Conservation (phyloP, 2,888 invertebrate species). For the Neocrepidodera transversa region DNA sequence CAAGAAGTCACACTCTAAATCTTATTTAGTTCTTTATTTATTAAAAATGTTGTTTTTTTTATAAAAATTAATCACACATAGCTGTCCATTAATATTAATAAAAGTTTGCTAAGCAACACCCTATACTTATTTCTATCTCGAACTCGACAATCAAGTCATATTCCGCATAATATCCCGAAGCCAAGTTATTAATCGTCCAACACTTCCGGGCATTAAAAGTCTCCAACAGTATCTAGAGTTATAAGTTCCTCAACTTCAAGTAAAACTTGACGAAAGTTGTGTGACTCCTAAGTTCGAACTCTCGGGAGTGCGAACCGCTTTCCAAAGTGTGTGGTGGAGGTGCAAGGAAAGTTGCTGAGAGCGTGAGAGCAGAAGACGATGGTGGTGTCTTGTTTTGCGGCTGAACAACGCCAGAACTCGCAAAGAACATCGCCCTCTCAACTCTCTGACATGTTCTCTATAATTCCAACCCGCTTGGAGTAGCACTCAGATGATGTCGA, state of each 20-base stretch:
- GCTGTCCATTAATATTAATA: too few relatives aligned
- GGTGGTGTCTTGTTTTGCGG: conserved; percentile 60
- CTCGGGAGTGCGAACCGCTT: background rate
- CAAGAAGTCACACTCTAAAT: too few relatives aligned
- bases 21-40: too few relatives aligned
- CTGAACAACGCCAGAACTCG: conserved; percentile 59
- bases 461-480: background rate
- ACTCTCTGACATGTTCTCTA: conserved; percentile 33
- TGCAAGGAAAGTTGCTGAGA: conserved; percentile 37
- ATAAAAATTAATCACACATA: too few relatives aligned
- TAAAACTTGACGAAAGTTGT: conserved; percentile 9
- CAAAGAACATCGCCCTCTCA: conserved; percentile 53
- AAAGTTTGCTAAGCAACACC: too few relatives aligned
- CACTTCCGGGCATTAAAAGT: conserved; percentile 10
- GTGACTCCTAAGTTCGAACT: conserved; percentile 9
- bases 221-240: background rate
- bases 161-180: conserved; percentile 2
- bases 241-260: background rate
- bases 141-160: too few relatives aligned
- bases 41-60: too few relatives aligned
- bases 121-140: too few relatives aligned
- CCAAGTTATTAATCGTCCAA: conserved; percentile 3
- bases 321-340: conserved; percentile 12
- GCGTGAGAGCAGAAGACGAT: conserved; percentile 47
- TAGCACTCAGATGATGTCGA: background rate